Evolutionary conservation across 2,797 vertebrate species (phyloP).

Genomic region (Sitta carolinensis): DNA sequence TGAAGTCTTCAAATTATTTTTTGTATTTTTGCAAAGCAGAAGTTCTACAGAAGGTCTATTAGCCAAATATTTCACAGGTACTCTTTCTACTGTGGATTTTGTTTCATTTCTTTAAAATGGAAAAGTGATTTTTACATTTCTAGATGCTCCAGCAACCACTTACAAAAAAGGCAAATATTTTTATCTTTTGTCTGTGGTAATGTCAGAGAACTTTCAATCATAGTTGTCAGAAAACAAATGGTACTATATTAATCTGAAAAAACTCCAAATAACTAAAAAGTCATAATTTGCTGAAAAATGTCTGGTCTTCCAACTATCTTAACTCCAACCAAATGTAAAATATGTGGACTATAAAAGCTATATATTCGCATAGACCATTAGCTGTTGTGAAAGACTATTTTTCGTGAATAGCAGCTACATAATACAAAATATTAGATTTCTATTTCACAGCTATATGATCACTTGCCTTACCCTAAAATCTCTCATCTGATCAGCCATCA

Average conservation of each 20-base stretch:
- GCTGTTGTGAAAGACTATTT: not conserved
- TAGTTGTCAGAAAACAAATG: not conserved
- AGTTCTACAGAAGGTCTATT: not conserved
- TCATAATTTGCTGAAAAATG: not conserved
- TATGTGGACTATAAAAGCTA: not conserved
- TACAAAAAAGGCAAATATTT: not conserved
- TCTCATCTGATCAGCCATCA: not conserved
- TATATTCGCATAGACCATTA: not conserved
- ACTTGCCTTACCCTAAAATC: not conserved
- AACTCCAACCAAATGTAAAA: not conserved
- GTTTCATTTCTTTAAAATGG: not conserved
- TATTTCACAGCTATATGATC: not conserved
- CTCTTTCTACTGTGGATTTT: not conserved
- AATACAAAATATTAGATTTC: slow-evolving; percentile 15
- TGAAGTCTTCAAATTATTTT: not conserved
- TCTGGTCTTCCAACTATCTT: not conserved
- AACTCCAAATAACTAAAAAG: not conserved
- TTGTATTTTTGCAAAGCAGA: not conserved
- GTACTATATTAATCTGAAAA: not conserved
- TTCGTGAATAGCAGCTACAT: not conserved
- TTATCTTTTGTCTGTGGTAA: not conserved
- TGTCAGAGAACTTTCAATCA: not conserved
- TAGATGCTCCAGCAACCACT: not conserved
- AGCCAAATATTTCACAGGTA: not conserved
- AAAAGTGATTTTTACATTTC: not conserved